phyloP scores from a whole-genome alignment of 2,113 vertebrate species.

The crab-eating macaque (Macaca fascicularis) region T2T-MFA8v1.1 NC_088375.1:134243001-134243500 shows the following conservation, averaged over 20 bases:
- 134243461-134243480: constrained; percentile 91
- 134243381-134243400: background rate
- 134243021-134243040: background rate
- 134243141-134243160: background rate
- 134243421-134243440: constrained; percentile 89
- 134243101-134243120: background rate
- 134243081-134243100: background rate
- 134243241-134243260: background rate
- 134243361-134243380: background rate
- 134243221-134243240: background rate
- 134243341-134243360: background rate
- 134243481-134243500: constrained; percentile 92
- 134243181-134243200: background rate
- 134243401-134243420: constrained; percentile 91
- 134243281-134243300: background rate
- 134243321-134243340: background rate
- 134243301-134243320: background rate
- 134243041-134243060: background rate
- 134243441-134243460: constrained; percentile 97
- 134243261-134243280: background rate
- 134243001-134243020: background rate
- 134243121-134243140: background rate
- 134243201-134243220: background rate
- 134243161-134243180: constrained; percentile 12
- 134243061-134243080: background rate